Conservation (phyloP, 2,113 vertebrate species). For the Emydocephalus ijimae region DNA sequence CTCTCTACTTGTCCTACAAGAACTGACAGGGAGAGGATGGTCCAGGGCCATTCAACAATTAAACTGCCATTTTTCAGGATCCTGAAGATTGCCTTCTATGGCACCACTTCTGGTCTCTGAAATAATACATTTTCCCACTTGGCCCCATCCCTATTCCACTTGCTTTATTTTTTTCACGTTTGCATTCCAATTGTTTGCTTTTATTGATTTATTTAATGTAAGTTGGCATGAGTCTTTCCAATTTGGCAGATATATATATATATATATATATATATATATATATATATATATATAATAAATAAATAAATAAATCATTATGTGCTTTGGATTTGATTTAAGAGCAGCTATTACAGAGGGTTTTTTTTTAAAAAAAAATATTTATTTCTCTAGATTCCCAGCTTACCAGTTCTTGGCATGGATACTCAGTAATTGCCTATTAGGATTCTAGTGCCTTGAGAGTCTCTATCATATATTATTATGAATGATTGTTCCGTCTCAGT, state of each 20-base stretch:
- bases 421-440: background rate
- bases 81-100: background rate
- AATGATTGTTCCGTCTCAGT: background rate
- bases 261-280: background rate
- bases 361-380: background rate
- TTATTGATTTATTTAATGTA: background rate
- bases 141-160: background rate
- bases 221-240: background rate
- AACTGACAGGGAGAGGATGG: background rate
- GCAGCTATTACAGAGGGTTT: background rate
- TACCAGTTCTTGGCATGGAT: rapidly evolving
- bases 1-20: background rate
- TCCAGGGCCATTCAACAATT: background rate
- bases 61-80: background rate
- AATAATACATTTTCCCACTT: background rate
- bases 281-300: background rate
- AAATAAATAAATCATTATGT: background rate
- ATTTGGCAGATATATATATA: background rate
- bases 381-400: background rate
- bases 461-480: rapidly evolving
- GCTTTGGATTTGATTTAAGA: background rate
- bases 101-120: background rate
- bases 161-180: background rate
- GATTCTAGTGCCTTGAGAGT: background rate
- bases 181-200: background rate